A percentile compares a stretch with the other conserved stretches of the same genome.
phyloP scores from a whole-genome alignment of 2,888 invertebrate genomes.

The Tetragonisca angustula region DNA sequence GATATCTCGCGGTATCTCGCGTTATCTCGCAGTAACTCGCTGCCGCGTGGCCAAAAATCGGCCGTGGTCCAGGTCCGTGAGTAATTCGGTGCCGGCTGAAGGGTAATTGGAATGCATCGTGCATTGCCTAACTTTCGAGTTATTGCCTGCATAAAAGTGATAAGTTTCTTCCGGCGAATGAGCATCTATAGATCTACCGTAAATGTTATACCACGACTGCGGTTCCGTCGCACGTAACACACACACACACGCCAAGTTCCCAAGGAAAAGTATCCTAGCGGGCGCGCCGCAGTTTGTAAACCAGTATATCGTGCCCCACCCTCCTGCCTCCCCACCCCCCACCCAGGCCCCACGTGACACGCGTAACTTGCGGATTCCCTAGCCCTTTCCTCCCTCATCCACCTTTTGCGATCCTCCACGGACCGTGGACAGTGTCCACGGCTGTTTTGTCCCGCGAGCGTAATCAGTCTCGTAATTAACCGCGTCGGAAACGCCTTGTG shows the following conservation, averaged over 20 bases:
- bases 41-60: constrained; percentile 27
- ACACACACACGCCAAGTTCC: constrained; percentile 47
- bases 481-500: constrained; percentile 18
- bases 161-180: constrained; percentile 65
- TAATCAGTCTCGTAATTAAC: constrained; percentile 74
- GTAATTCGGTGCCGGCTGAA: constrained; percentile 46
- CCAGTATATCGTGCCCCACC: constrained; percentile 70
- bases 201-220: constrained; percentile 51
- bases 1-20: background rate
- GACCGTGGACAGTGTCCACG: constrained; percentile 50
- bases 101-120: constrained; percentile 57
- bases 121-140: constrained; percentile 61
- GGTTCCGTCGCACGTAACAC: background rate
- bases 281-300: constrained; percentile 61
- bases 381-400: constrained; percentile 71
- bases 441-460: constrained; percentile 58
- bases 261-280: constrained; percentile 54
- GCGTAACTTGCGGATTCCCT: constrained; percentile 61
- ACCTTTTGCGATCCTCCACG: constrained; percentile 69
- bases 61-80: constrained; percentile 32
- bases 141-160: constrained; percentile 59
- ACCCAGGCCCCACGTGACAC: constrained; percentile 19
- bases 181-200: constrained; percentile 63
- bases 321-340: constrained; percentile 29
- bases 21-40: constrained; percentile 38